Evolutionary conservation across 2,797 vertebrate species (phyloP), one percentile per base, ranked within the genome.

Genomic region (Moxostoma hubbsi): DNA sequence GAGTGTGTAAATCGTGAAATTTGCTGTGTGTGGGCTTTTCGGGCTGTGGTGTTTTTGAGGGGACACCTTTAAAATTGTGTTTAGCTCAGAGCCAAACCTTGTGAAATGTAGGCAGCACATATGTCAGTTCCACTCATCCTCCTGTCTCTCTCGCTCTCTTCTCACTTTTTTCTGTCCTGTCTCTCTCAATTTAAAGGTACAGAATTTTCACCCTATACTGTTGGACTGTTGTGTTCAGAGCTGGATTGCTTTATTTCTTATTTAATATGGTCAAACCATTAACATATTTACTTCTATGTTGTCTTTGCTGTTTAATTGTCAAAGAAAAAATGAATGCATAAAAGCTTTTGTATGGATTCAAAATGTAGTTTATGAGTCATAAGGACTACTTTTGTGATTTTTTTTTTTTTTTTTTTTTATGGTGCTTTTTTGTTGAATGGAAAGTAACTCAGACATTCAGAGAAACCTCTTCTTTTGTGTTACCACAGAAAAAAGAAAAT

Each of bases 1-100:
- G 16, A 67, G 65, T 62, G 66, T 54, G 75, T 77, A 69, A 69
- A 77, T 77, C 74, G 59, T 51, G 16, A 77, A 68, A 77, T 61
- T 57, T 77, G 75, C 75, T 77, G 66, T 10, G 75, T 62, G 75
- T 18, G 47, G 7, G 66, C 46, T 69, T 77, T 77, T 47, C 24
- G 46, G 36, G 9, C 53, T 57, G 18, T 58, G 46, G 6, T 15
- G 2, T 55, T 65, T 74, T 65, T 55, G n/a, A 36, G 11, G 73
- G 62, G 62, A 55, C 11, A 1, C 46, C 46, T 61, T 77, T 68
- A 45, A 70, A 59, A 77, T 77, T 61, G 57, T 77, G 66, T 70
- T 70, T 69, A 77, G 47, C 75, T 76, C 47, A 53, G 47, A 77
- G 75, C 61, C 75, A 53, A 57, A 46, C 55, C 66, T 77, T 61